phyloP scores from a whole-genome alignment of 2,888 invertebrate species.

The Brenthis daphne region DNA sequence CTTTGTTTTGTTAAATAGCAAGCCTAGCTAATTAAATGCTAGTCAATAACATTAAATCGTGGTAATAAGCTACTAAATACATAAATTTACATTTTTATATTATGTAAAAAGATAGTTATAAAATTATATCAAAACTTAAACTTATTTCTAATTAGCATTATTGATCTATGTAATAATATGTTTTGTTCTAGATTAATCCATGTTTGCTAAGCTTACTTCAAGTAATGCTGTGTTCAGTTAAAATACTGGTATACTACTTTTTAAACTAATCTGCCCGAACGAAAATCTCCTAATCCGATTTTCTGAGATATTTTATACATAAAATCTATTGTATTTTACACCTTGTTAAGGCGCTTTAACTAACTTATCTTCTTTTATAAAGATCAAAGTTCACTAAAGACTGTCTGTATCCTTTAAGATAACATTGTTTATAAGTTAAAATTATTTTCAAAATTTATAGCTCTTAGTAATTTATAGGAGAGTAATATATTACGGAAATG shows the following conservation, averaged over 20 bases:
- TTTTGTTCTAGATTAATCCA: no score
- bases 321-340: slow-evolving; percentile 13
- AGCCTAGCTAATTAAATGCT: no score
- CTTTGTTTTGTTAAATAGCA: no score
- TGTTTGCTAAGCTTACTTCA: no score
- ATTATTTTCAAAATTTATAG: neutral
- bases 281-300: slow-evolving; percentile 32
- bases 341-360: slow-evolving; percentile 10
- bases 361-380: slow-evolving; percentile 11
- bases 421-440: neutral
- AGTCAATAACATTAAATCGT: no score
- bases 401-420: neutral
- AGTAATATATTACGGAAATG: neutral
- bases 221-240: no score
- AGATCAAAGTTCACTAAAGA: neutral
- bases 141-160: no score
- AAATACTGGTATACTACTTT: neutral
- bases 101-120: no score
- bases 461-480: neutral
- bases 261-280: slow-evolving; percentile 41
- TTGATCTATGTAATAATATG: no score
- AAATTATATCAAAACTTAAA: no score
- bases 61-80: no score
- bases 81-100: no score
- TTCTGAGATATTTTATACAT: slow-evolving; percentile 17